These are phyloP conservation scores for Eucriotettix oculatus DNA, from an alignment of 2,888 invertebrate genomes.

Conservation along the genomic window DNA sequence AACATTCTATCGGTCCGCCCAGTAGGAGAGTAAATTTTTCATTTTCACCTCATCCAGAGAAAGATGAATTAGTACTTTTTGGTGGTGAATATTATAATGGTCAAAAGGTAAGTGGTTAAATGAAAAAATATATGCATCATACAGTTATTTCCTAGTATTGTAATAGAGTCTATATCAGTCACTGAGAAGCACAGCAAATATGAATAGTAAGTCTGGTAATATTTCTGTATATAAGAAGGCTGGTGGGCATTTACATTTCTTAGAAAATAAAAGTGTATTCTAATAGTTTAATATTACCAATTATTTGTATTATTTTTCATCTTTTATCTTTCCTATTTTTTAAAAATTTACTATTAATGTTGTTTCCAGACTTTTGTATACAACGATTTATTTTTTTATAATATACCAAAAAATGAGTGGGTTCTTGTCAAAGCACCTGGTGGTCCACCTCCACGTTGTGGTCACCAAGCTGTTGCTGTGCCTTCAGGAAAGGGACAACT, in stretches of 20 bases:
- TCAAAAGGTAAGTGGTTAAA: conserved; percentile 39
- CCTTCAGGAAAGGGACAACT: conserved; percentile 56
- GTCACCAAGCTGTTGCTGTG: conserved; percentile 70
- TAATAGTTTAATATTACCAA: background rate
- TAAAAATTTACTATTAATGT: background rate
- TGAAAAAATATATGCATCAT: too few species aligned
- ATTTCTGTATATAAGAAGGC: too few species aligned
- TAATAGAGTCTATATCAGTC: too few species aligned
- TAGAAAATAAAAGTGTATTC: too few species aligned
- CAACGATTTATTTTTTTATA: conserved; percentile 72
- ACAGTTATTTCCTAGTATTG: too few species aligned
- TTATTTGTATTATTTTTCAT: background rate
- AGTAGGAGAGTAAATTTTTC: conserved; percentile 64
- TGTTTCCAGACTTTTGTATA: conserved; percentile 58
- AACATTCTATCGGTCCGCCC: conserved; percentile 45
- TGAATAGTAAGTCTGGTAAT: background rate
- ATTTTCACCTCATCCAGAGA: conserved; percentile 66
- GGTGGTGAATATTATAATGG: conserved; percentile 89
- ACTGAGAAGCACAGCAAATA: background rate
- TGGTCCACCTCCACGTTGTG: conserved; percentile 77
- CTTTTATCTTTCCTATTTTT: background rate
- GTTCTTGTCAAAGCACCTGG: conserved; percentile 59
- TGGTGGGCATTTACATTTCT: too few species aligned
- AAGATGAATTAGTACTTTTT: conserved; percentile 74
- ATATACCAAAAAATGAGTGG: conserved; percentile 66